A percentile compares a stretch with the other conserved stretches of the same genome.
These are phyloP conservation scores for Halcyon malimbica DNA, from an alignment of 2,113 vertebrate species.

Conservation along the genomic window DNA sequence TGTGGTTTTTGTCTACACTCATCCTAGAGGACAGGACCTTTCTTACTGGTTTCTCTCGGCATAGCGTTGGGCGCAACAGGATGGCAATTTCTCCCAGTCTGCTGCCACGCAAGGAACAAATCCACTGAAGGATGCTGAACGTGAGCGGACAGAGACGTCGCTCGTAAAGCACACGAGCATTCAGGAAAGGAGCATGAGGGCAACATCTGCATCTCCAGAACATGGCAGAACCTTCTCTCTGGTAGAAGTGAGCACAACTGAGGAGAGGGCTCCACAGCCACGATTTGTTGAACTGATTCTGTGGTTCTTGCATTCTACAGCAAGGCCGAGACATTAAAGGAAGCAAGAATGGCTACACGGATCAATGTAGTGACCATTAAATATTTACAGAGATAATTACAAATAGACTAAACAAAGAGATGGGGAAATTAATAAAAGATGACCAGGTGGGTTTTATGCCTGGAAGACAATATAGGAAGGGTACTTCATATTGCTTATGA, in stretches of 20 bases:
- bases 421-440: slow-evolving; percentile 64
- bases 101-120: neutral
- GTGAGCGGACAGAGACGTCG: neutral
- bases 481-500: neutral
- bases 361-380: slow-evolving; percentile 65
- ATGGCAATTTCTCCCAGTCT: neutral
- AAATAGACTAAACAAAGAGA: slow-evolving; percentile 51
- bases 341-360: slow-evolving; percentile 21
- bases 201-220: neutral
- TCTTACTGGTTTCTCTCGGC: neutral
- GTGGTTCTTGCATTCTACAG: slow-evolving; percentile 2
- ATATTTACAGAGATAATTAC: slow-evolving; percentile 71
- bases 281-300: neutral
- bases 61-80: neutral
- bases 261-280: neutral
- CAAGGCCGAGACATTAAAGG: slow-evolving; percentile 26
- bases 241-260: neutral
- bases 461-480: slow-evolving; percentile 38
- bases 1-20: neutral
- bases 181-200: neutral
- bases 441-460: slow-evolving; percentile 41
- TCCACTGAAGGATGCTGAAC: neutral
- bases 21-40: neutral
- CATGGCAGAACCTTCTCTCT: neutral
- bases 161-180: neutral